Conservation (phyloP, 2,888 invertebrate species). For the Priocnemis perturbator region DNA sequence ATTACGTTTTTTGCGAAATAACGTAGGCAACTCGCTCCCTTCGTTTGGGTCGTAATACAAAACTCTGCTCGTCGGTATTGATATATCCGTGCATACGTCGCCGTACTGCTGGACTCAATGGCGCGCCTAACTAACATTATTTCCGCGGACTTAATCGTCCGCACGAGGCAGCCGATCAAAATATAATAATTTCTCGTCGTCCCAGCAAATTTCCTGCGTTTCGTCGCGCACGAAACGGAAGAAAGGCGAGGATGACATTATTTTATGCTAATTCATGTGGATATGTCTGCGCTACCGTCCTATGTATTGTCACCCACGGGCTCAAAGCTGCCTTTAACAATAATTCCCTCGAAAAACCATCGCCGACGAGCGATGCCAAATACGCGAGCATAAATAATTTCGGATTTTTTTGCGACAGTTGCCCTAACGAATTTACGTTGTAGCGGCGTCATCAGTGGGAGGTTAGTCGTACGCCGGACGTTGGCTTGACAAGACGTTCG, state of each 20-base stretch:
- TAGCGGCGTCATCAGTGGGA: constrained; percentile 14
- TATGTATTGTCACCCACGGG: constrained; percentile 44
- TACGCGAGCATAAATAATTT: constrained; percentile 7
- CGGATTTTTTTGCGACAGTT: constrained; percentile 29
- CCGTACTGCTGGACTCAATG: constrained; percentile 33
- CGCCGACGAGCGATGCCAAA: neutral
- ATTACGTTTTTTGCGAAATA: too few species aligned
- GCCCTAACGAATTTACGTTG: constrained; percentile 16
- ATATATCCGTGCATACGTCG: constrained; percentile 32
- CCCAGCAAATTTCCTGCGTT: neutral
- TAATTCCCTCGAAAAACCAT: constrained; percentile 16
- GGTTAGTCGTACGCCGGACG: constrained; percentile 64
- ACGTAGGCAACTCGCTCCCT: neutral
- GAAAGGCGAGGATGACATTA: neutral
- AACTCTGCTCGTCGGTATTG: constrained; percentile 13
- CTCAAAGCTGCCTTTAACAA: constrained; percentile 46
- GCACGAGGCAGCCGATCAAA: too few species aligned
- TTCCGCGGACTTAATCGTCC: too few species aligned
- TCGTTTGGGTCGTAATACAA: neutral
- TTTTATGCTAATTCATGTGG: constrained; percentile 42
- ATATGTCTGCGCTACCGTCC: constrained; percentile 59
- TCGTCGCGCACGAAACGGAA: neutral
- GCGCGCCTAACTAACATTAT: neutral
- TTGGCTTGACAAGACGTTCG: constrained; percentile 65
- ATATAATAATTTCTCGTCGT: too few species aligned